Evolutionary conservation across 2,113 vertebrate genomes (phyloP), one percentile per base, ranked within the genome.

Genomic region (Neogale vison): DNA sequence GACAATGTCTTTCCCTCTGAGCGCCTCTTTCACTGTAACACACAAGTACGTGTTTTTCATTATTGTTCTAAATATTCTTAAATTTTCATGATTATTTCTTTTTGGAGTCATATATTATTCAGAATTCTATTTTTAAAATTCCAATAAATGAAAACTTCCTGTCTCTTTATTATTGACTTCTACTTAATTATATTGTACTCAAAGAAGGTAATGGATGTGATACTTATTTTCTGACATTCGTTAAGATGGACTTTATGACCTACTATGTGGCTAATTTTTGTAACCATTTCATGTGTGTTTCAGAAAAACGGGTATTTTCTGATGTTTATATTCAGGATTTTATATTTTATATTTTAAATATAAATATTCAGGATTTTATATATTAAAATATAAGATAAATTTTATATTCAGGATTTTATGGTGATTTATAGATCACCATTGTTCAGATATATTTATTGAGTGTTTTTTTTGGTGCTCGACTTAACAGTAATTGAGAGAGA

Each of bases 81-180:
- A 39, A 59, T 94, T 36, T 90, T 72, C 61, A 90, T 80, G 71
- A 61, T 77, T 57, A 67, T n/a, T 81, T 71, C 10, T 84, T 55
- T 84, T 84, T 85, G 23, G 34, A 50, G 57, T 34, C 39, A 55
- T 50, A 9, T 85, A 36, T 80, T 61, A 42, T 45, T 93, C 71
- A 79, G 79, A 89, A 90, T 85, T 93, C 10, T 93, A 17, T 69
- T 93, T 96, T 90, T 86, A 63, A 84, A 84, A 47, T 89, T 71
- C 29, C 29, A 52, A 42, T 21, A 34, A 45, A 55, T 45, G 20
- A 80, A 71, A 90, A 93, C 24, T 0, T 59, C 17, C 21, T 71
- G 63, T 72, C 61, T 86, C 90, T 72, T 87, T 67, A 14, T 72
- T 94, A 57, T 65, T 72, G 23, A 85, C 34, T 29, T 84, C 71